Percentiles rank a stretch among this genome's conserved stretches.
Evolutionary conservation across 2,797 vertebrate genomes (phyloP).

Genomic region (Phataginus tricuspis): DNA sequence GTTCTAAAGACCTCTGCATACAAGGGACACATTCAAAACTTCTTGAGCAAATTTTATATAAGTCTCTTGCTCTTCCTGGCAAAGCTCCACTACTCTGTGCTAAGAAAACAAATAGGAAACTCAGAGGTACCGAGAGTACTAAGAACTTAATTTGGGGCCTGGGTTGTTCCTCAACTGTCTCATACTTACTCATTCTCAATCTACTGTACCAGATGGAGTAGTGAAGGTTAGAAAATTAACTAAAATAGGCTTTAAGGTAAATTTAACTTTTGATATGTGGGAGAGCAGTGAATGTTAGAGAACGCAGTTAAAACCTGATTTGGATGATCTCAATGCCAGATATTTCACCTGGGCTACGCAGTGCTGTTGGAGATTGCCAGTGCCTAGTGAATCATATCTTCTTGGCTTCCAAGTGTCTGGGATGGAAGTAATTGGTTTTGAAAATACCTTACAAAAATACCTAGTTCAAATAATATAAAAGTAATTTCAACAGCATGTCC

Average conservation of each 20-base stretch:
- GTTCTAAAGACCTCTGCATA: not conserved
- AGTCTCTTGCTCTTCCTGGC: not conserved
- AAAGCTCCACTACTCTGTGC: not conserved
- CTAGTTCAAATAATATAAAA: not conserved
- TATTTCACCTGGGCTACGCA: not conserved
- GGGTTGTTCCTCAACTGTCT: not conserved
- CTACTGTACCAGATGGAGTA: not conserved
- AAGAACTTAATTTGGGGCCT: not conserved
- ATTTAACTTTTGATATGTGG: not conserved
- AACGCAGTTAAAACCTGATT: not conserved
- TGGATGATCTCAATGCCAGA: not conserved
- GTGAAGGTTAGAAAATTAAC: not conserved
- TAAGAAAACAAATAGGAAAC: not conserved
- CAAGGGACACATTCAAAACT: not conserved
- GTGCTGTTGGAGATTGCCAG: not conserved
- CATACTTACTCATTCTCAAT: not conserved
- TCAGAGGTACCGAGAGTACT: not conserved
- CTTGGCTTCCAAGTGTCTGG: not conserved
- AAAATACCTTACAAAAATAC: not conserved
- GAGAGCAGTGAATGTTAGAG: not conserved
- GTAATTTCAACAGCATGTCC: not conserved
- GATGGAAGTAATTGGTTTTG: not conserved
- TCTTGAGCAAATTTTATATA: not conserved
- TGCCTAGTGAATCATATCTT: not conserved
- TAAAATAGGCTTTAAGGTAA: not conserved